Evolutionary conservation across 2,888 invertebrate genomes (phyloP).

Genomic region (Thecophora atra): DNA sequence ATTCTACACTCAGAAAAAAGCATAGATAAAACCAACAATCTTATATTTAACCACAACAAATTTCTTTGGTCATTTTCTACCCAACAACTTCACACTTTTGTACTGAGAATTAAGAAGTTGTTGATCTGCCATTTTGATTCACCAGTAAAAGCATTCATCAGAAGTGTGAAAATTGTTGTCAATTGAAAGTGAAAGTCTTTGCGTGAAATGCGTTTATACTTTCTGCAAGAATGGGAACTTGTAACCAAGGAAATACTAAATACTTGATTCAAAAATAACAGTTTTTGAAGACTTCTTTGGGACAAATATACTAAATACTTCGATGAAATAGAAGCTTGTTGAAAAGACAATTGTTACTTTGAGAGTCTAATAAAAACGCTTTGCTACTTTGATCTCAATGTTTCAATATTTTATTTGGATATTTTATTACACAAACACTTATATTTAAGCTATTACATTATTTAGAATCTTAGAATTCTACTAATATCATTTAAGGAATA

Average conservation of each 20-base stretch:
- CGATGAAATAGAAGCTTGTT: not conserved
- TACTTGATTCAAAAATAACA: no score
- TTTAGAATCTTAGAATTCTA: not conserved
- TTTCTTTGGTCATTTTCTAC: slow-evolving; percentile 6
- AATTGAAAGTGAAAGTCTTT: slow-evolving; percentile 10
- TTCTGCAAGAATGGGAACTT: no score
- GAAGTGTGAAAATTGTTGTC: slow-evolving; percentile 2
- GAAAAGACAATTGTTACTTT: slow-evolving; percentile 4
- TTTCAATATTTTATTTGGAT: no score
- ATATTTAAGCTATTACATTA: not conserved
- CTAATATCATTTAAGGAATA: slow-evolving; percentile 10
- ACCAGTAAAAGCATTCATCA: slow-evolving; percentile 1
- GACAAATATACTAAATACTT: slow-evolving; percentile 8
- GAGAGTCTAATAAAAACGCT: slow-evolving; percentile 27
- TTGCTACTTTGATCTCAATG: no score
- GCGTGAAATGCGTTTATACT: slow-evolving; percentile 12
- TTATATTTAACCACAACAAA: slow-evolving; percentile 26
- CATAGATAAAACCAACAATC: not conserved
- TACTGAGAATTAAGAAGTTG: no score
- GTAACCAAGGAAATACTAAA: no score
- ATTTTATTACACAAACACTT: slow-evolving; percentile 27
- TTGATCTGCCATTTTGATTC: not conserved
- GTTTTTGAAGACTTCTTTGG: no score
- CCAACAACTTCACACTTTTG: slow-evolving; percentile 10
- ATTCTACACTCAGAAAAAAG: no score